These are phyloP conservation scores for Agrotis ipsilon DNA, from an alignment of 2,888 invertebrate species.

Conservation along the genomic window DNA sequence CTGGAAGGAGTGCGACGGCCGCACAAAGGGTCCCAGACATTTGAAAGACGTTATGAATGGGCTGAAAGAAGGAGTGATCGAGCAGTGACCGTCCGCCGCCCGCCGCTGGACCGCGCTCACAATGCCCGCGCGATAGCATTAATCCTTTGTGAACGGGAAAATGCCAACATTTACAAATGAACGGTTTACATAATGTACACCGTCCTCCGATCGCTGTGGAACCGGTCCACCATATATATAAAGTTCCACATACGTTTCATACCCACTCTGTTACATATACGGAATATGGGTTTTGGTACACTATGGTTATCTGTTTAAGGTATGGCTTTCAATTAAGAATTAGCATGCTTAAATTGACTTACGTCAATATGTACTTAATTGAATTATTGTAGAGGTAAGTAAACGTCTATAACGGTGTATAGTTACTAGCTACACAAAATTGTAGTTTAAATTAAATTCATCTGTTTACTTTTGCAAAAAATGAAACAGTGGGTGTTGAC, in stretches of 20 bases:
- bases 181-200: conserved; percentile 66
- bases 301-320: conserved; percentile 1
- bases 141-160: conserved; percentile 76
- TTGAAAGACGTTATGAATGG: conserved; percentile 89
- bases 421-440: too few relatives aligned
- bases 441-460: not conserved
- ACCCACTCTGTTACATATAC: conserved; percentile 2
- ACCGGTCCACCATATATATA: conserved; percentile 22
- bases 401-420: too few relatives aligned
- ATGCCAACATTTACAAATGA: conserved; percentile 69
- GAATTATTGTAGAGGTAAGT: too few relatives aligned
- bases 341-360: not conserved
- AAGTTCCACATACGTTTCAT: conserved; percentile 24
- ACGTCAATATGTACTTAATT: not conserved
- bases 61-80: conserved; percentile 89
- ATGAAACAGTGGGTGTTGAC: too few relatives aligned
- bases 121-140: conserved; percentile 74
- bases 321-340: not conserved
- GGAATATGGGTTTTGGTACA: conserved; percentile 1
- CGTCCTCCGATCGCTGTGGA: conserved; percentile 54
- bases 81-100: conserved; percentile 76
- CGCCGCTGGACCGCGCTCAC: conserved; percentile 67
- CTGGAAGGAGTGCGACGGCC: conserved; percentile 81
- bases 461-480: too few relatives aligned
- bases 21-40: conserved; percentile 83